Evolutionary conservation across 1,140 invertebrate species (phyloP), one percentile per base, ranked within the genome.

Genomic region (Palaemon carinicauda): DNA sequence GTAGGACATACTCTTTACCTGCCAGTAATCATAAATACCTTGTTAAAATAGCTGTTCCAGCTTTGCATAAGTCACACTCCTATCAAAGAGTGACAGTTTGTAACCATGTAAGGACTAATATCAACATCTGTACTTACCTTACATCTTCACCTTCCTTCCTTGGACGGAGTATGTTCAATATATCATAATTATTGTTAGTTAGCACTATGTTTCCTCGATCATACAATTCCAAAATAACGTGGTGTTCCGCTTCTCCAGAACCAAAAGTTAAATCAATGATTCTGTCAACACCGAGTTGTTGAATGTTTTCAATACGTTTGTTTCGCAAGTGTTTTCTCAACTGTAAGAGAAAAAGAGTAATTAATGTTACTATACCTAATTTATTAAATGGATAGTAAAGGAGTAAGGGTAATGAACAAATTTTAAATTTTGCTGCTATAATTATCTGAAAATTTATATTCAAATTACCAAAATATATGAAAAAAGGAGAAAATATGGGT

Each of bases 241-340:
- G 98, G 92, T 98, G 98, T 0, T 97, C 96, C 29, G 96, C 97
- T 92, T 99, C 97, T 1, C 96, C 96, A 29, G 94, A 95, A 56
- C 99, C 99, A 93, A 99, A 99, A 92, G 99, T 96, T 73, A 99
- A 91, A 92, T 98, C 95, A 50, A 99, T 93, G 80, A 99, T 95
- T 91, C 98, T 93, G 92, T 99, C 98, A 19, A 94, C 93, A 9
- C 97, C 97, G 19, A 99, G 89, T 92, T 98, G 97, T n/a, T 91
- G 92, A 0, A 99, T 92, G 71, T 92, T 94, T 92, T 99, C 98
- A 7, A 99, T 91, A 56, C 99, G 94, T 92, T 99, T 98, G 91
- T 99, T 98, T 90, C 96, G 97, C 31, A 99, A 92, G 92, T 99
- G 98, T 92, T 99, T 99, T 83, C 99, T 93, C 91, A 99, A 92